Conservation (phyloP, 2,888 invertebrate species). For the Sturmia bella region DNA sequence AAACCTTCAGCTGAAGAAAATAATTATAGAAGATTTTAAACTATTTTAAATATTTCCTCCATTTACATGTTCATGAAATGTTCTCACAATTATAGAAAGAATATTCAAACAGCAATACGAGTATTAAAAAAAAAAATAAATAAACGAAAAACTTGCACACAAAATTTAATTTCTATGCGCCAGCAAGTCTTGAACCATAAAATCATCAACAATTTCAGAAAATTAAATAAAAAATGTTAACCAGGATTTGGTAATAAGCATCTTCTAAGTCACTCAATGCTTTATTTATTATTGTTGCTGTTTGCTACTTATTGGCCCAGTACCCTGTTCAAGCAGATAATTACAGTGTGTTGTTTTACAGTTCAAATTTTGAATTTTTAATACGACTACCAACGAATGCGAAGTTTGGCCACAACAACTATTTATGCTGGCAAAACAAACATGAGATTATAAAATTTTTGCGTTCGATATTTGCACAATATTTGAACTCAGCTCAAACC, state of each 20-base stretch:
- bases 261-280: constrained; percentile 35
- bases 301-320: constrained; percentile 36
- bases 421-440: constrained; percentile 66
- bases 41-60: no score
- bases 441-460: constrained; percentile 70
- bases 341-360: constrained; percentile 44
- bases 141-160: constrained; percentile 21
- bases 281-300: constrained; percentile 12
- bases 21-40: no score
- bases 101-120: neutral
- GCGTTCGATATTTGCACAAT: constrained; percentile 62
- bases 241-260: constrained; percentile 47
- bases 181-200: constrained; percentile 75
- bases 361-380: constrained; percentile 43
- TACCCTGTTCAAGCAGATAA: constrained; percentile 43
- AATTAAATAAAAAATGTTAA: constrained; percentile 12
- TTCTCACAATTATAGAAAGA: no score
- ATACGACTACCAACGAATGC: constrained; percentile 25
- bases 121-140: neutral
- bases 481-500: constrained; percentile 35
- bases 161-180: constrained; percentile 79
- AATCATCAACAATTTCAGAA: constrained; percentile 24
- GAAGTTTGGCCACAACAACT: constrained; percentile 41
- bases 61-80: no score
- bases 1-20: no score